phyloP scores from a whole-genome alignment of 2,797 vertebrate species.

The Neomorphus geoffroyi region DNA sequence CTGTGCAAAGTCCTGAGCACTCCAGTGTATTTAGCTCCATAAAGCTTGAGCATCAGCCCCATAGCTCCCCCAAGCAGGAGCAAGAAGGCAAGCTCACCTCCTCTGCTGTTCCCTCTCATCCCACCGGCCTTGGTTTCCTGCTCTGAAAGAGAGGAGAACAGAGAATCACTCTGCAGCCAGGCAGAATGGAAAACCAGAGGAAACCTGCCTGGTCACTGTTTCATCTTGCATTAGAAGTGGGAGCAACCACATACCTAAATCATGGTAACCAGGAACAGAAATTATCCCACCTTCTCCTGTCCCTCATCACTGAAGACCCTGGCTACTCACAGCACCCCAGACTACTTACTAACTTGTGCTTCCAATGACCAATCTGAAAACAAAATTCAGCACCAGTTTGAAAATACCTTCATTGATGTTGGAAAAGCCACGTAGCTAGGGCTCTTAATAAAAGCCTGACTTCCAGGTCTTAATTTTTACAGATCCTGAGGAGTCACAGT shows the following conservation, averaged over 20 bases:
- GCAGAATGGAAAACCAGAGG: no score
- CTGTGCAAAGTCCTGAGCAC: rapidly evolving
- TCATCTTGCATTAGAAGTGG: rapidly evolving
- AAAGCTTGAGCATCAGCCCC: background rate
- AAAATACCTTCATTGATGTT: rapidly evolving
- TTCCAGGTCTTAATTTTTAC: no score
- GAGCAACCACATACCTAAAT: rapidly evolving
- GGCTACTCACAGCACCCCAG: rapidly evolving
- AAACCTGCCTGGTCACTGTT: rapidly evolving
- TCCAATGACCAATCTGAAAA: background rate
- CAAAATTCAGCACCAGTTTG: background rate
- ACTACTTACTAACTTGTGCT: background rate
- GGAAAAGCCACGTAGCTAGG: background rate
- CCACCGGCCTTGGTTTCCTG: background rate
- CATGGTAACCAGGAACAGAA: rapidly evolving
- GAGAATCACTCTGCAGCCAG: background rate
- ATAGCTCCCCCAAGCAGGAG: background rate
- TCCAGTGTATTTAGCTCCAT: rapidly evolving
- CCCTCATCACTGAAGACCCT: rapidly evolving
- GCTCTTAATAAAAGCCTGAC: background rate
- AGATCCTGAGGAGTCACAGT: no score
- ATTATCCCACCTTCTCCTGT: rapidly evolving
- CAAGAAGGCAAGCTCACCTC: no score
- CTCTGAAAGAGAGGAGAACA: background rate
- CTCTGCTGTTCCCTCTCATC: background rate